Base-by-base conservation (phyloP, 2,113 vertebrate genomes). In the Osmerus mordax region DNA sequence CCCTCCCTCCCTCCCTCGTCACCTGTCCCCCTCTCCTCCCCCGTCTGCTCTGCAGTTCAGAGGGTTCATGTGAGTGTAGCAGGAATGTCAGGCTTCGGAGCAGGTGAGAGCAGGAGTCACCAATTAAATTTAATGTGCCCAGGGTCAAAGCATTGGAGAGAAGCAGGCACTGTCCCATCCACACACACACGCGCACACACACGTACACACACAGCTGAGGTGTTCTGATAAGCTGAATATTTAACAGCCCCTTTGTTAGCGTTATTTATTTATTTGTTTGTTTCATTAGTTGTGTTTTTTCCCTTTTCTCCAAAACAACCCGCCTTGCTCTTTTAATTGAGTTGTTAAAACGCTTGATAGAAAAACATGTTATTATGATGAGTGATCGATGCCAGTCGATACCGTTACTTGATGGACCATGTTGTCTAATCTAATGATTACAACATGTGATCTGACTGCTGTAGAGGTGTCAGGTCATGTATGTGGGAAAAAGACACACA, bases 61-160 rank as follows among this genome's bases (percentile, higher is more conserved):
- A 80, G 81, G 81, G 87, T 89, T 83, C 81, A 86, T 86, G 75
- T 63, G 73, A 78, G 80, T 86, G 86, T 70, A 79, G 69, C 47
- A 65, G 79, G 72, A 81, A 79, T 77, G 81, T 78, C 60, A 63
- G 74, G 63, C 71, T 1, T 64, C 78, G 68, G 79, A 75, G 77
- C 85, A 86, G 87, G 79, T 83, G 81, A 85, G 78, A 83, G 76
- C 70, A 21, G 76, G 75, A 74, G 78, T 73, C 84, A 85, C 78
- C 82, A 86, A 89, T 91, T 88, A 90, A 88, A 81, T 80, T 68
- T 81, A 87, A 89, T 74, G 69, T 74, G 75, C 85, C 77, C 58
- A 12, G 79, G 84, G 82, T 87, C 87, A 84, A 75, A 77, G 61
- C 78, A 71, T 69, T 2, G 72, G 81, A 83, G 84, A 76, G 60